phyloP scores from a whole-genome alignment of 2,888 invertebrate genomes.

The Sceliomorpha sp. region DNA sequence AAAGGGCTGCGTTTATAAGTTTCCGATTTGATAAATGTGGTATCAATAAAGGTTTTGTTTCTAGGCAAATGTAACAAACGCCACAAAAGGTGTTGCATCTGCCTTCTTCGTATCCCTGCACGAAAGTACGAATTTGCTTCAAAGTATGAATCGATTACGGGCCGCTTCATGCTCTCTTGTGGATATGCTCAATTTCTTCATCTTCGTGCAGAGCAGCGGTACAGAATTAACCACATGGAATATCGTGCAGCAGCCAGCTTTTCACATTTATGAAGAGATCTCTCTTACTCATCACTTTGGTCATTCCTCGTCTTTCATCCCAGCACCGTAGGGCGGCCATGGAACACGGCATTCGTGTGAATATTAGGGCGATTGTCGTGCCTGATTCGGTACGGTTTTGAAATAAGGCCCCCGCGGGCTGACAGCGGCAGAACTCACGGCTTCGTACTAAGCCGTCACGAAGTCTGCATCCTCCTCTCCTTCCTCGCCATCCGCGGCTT shows the following conservation, averaged over 20 bases:
- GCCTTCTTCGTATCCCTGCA: no score
- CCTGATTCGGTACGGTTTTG: constrained; percentile 73
- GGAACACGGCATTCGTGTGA: constrained; percentile 24
- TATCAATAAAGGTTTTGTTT: no score
- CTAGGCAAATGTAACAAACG: no score
- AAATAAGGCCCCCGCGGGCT: constrained; percentile 73
- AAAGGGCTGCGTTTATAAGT: no score
- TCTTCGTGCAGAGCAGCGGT: no score
- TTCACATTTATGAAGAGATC: constrained; percentile 33
- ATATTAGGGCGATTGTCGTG: constrained; percentile 76
- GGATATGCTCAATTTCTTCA: no score
- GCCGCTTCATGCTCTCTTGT: no score
- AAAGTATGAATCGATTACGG: no score
- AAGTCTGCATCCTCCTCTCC: constrained; percentile 18
- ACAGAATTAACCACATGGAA: constrained; percentile 40
- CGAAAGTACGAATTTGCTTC: no score
- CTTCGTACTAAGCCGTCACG: constrained; percentile 67
- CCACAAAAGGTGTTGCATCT: no score
- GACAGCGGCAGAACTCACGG: constrained; percentile 64
- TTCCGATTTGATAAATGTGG: no score
- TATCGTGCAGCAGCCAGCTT: constrained; percentile 17
- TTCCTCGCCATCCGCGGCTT: constrained; percentile 40
- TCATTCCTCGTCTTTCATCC: constrained; percentile 19
- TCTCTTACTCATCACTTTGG: constrained; percentile 22
- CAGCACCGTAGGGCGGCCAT: constrained; percentile 51